A percentile compares a stretch with the other conserved stretches of the same genome.
phyloP scores from a whole-genome alignment of 2,888 invertebrate species.

The Trissolcus japonicus region DNA sequence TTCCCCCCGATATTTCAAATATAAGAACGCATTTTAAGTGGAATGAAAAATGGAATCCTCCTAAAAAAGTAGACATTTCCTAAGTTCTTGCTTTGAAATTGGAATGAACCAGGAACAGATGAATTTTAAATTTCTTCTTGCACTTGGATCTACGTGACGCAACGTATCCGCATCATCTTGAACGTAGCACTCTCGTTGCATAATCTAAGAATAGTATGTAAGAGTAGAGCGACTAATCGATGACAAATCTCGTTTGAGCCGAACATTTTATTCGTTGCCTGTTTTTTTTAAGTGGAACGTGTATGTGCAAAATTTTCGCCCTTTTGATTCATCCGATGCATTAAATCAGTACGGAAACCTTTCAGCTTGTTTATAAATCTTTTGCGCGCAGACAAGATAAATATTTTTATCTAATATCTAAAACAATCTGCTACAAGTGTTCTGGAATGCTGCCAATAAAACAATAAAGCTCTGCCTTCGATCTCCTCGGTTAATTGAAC shows the following conservation, averaged over 20 bases:
- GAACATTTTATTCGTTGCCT: neutral
- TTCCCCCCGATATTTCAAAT: too few species aligned
- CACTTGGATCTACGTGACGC: too few species aligned
- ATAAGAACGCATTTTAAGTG: too few species aligned
- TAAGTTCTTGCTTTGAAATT: too few species aligned
- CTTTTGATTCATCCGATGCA: neutral
- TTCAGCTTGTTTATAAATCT: neutral
- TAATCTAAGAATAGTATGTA: constrained; percentile 7
- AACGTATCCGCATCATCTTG: too few species aligned
- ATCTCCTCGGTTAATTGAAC: neutral
- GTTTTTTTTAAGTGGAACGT: neutral
- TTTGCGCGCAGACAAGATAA: neutral
- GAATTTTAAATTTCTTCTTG: too few species aligned
- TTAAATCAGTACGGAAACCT: neutral
- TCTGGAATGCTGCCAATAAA: neutral
- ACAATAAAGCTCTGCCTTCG: neutral
- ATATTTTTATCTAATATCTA: neutral
- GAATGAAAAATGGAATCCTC: too few species aligned
- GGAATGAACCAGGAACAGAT: too few species aligned
- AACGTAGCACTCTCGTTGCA: neutral
- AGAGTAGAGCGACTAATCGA: neutral
- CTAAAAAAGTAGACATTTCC: too few species aligned
- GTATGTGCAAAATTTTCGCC: too few species aligned
- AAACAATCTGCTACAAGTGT: constrained; percentile 6
- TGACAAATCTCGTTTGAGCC: neutral